These are phyloP conservation scores for Cryptocheilus praepositus DNA, from an alignment of 2,888 invertebrate genomes.

Conservation along the genomic window DNA sequence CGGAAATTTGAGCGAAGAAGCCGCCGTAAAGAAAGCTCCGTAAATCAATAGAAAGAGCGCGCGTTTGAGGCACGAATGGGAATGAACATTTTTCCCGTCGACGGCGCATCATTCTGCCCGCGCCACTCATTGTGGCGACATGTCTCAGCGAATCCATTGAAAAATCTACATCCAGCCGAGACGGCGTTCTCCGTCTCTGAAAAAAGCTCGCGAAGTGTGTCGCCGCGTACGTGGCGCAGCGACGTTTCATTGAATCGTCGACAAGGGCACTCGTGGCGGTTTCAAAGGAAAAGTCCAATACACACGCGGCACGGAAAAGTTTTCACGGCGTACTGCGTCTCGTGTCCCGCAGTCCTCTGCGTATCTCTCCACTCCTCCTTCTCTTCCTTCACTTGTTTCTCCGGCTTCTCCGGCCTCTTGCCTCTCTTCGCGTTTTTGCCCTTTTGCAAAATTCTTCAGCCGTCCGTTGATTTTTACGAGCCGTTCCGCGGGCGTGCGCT, in stretches of 20 bases:
- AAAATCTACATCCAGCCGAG: too few relatives aligned
- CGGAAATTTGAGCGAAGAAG: too few relatives aligned
- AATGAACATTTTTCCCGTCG: not conserved
- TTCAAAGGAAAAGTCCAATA: too few relatives aligned
- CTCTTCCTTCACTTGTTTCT: not conserved
- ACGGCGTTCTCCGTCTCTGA: too few relatives aligned
- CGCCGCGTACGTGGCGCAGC: too few relatives aligned
- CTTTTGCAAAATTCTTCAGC: constrained; percentile 35
- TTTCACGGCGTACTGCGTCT: not conserved
- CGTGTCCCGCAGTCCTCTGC: not conserved
- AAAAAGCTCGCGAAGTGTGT: too few relatives aligned
- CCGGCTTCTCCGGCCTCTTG: not conserved
- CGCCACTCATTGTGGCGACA: too few relatives aligned
- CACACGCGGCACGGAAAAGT: not conserved
- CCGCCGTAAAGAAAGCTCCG: too few relatives aligned
- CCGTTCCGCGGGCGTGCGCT: constrained; percentile 48
- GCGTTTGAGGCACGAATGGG: not conserved
- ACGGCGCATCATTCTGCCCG: too few relatives aligned
- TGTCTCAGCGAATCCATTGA: too few relatives aligned
- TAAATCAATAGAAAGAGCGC: not conserved
- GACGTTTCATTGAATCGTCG: too few relatives aligned
- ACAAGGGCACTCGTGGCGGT: too few relatives aligned
- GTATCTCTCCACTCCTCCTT: not conserved
- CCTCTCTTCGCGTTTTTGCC: not conserved
- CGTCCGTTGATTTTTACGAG: constrained; percentile 55